These are phyloP conservation scores for Catharus ustulatus DNA, from an alignment of 2,797 vertebrate genomes.

Conservation along the genomic window DNA sequence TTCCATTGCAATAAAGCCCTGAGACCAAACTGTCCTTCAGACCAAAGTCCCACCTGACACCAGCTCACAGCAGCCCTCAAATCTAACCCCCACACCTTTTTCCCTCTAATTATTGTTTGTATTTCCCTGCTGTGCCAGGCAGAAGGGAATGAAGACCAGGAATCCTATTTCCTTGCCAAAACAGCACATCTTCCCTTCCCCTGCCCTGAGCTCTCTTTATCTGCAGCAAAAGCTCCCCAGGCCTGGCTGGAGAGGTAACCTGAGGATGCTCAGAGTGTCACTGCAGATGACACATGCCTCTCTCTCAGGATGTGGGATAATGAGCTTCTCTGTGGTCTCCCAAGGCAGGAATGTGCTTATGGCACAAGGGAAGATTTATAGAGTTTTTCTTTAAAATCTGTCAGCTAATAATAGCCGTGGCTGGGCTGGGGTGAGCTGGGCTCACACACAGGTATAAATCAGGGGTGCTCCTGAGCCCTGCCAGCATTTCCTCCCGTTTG, in stretches of 20 bases:
- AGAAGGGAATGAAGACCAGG: background rate
- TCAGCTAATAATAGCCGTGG: conserved; percentile 75
- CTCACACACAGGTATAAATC: conserved; percentile 70
- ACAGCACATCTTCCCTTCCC: background rate
- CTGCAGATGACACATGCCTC: conserved; percentile 72
- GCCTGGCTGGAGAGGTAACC: conserved; percentile 57
- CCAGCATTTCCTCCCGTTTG: conserved; percentile 28
- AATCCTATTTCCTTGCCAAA: background rate
- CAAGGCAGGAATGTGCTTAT: conserved; percentile 77
- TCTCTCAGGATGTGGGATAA: conserved; percentile 80
- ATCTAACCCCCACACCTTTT: background rate
- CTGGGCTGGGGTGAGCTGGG: conserved; percentile 58
- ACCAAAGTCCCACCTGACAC: background rate
- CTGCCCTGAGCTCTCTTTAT: background rate
- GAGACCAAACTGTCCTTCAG: background rate
- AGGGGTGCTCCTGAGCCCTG: conserved; percentile 32
- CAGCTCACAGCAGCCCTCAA: background rate
- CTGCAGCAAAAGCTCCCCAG: background rate
- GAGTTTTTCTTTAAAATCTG: conserved; percentile 77
- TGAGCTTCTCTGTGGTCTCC: conserved; percentile 74
- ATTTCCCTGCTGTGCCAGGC: background rate
- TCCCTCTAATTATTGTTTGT: background rate
- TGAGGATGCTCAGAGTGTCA: conserved; percentile 76
- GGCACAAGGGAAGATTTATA: conserved; percentile 78
- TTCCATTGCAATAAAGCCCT: background rate